These are phyloP conservation scores for Adela reaumurella DNA, from an alignment of 2,888 invertebrate genomes.

Conservation along the genomic window DNA sequence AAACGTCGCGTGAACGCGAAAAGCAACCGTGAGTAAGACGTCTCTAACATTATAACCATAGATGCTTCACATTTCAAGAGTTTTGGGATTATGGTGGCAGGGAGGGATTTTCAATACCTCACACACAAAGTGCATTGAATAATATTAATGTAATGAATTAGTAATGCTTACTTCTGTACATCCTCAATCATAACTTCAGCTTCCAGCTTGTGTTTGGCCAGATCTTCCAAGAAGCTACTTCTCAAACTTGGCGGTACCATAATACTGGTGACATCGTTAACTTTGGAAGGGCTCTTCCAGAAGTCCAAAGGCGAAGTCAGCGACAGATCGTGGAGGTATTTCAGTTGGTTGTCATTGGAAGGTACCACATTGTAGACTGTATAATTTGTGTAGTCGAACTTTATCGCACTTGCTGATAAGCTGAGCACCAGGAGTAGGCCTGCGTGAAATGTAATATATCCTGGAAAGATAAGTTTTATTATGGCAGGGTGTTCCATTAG, in stretches of 20 bases:
- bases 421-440: not conserved
- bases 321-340: not conserved
- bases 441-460: not conserved
- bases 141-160: no score
- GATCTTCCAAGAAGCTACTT: constrained; percentile 11
- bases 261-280: not conserved
- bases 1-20: no score
- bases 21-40: no score
- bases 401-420: not conserved
- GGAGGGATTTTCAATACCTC: no score
- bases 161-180: constrained; percentile 19
- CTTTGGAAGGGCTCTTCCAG: not conserved
- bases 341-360: not conserved
- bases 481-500: no score
- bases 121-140: no score
- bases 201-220: constrained; percentile 18
- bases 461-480: not conserved
- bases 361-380: not conserved
- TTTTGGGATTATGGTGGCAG: no score
- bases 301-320: not conserved
- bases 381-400: not conserved
- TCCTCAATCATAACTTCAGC: constrained; percentile 24
- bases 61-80: no score
- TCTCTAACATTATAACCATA: no score
- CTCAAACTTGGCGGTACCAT: not conserved